These are phyloP conservation scores for Neoaliturus tenellus DNA, from an alignment of 2,888 invertebrate species.

Conservation along the genomic window DNA sequence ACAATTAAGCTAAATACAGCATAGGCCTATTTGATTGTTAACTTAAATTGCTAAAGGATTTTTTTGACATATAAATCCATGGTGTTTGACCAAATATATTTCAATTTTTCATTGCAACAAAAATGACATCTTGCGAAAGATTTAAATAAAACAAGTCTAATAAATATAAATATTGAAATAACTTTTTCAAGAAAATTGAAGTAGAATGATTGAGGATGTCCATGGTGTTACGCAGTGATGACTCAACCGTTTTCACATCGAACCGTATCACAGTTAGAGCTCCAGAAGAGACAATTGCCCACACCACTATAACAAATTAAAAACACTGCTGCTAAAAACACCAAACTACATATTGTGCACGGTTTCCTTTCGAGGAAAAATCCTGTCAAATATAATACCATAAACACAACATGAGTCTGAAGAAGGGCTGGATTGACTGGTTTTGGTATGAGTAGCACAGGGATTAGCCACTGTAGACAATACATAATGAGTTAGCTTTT, in stretches of 20 bases:
- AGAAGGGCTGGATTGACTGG: constrained; percentile 97
- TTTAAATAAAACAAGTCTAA: neutral
- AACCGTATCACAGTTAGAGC: constrained; percentile 82
- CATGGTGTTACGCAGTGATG: constrained; percentile 6
- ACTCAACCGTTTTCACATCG: constrained; percentile 73
- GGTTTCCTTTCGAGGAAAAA: constrained; percentile 98
- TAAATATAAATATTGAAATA: neutral
- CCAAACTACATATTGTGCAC: constrained; percentile 97
- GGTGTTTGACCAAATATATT: too few species aligned
- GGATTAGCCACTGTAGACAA: constrained; percentile 98
- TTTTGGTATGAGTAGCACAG: constrained; percentile 97
- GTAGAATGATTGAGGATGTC: neutral
- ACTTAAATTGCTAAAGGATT: too few species aligned
- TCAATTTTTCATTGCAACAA: neutral
- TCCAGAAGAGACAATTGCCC: constrained; percentile 97
- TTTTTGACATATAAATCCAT: too few species aligned
- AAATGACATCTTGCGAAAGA: neutral
- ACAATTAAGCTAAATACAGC: too few species aligned
- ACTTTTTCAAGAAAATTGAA: neutral
- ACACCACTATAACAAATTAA: constrained; percentile 97
- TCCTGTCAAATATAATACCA: constrained; percentile 96
- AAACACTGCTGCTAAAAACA: constrained; percentile 95
- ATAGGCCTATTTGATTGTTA: too few species aligned
- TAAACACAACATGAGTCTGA: constrained; percentile 98
- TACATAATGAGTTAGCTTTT: constrained; percentile 80